Conservation (phyloP, 2,888 invertebrate genomes). For the Pycnomerus fuliginosus region DNA sequence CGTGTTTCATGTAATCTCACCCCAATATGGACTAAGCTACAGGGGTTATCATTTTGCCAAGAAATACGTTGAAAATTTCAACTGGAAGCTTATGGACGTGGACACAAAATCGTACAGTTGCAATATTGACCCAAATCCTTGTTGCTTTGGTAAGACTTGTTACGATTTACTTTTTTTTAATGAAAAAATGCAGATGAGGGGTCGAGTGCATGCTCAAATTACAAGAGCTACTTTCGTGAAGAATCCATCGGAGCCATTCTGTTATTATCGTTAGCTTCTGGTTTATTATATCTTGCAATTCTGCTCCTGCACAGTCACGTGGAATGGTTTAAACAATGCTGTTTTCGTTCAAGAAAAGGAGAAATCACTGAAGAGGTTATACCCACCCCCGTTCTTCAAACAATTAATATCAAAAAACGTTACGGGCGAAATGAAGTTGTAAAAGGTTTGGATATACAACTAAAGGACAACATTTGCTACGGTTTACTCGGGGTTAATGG, state of each 20-base stretch:
- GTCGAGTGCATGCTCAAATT: conserved; percentile 2
- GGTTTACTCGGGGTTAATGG: conserved; percentile 85
- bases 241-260: no score
- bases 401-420: no score
- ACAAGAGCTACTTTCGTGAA: no score
- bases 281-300: no score
- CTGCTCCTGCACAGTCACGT: no score
- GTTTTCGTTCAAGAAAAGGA: no score
- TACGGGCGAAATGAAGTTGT: conserved; percentile 41
- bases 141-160: conserved; percentile 38
- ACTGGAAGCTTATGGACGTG: conserved; percentile 41
- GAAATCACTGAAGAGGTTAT: no score
- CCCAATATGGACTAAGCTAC: conserved; percentile 46
- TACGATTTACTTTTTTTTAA: no score
- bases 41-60: conserved; percentile 36
- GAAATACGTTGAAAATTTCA: conserved; percentile 43
- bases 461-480: conserved; percentile 73
- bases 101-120: conserved; percentile 28
- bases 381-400: no score
- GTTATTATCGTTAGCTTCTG: no score
- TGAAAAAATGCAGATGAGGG: no score
- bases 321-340: no score
- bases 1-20: conserved; percentile 37
- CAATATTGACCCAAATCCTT: conserved; percentile 37
- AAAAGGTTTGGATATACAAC: conserved; percentile 64